A percentile compares a stretch with the other conserved stretches of the same genome.
Evolutionary conservation across 2,888 invertebrate genomes (phyloP).

Genomic region (Campoplex nolae): DNA sequence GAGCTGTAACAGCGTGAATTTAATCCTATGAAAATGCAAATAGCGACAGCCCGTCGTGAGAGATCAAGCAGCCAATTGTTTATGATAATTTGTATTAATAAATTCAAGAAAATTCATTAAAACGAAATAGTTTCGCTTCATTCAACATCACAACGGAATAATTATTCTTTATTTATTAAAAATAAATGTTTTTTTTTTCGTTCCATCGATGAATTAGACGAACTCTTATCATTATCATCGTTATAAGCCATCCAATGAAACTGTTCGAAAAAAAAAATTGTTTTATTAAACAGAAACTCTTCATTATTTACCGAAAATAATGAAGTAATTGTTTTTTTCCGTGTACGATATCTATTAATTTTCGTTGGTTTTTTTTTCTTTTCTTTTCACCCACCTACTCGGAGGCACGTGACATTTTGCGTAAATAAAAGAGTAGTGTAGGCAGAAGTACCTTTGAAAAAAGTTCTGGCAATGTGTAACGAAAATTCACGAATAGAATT

Average conservation of each 20-base stretch:
- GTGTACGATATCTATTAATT: too few species aligned
- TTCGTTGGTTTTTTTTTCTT: too few species aligned
- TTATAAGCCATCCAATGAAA: neutral
- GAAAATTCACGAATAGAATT: constrained; percentile 58
- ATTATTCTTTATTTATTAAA: neutral
- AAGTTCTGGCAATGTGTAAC: constrained; percentile 6
- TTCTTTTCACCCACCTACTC: neutral
- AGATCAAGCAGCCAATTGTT: neutral
- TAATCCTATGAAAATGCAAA: constrained; percentile 40
- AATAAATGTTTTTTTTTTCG: neutral
- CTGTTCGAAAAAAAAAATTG: neutral
- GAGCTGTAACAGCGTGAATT: constrained; percentile 8
- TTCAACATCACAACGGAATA: neutral
- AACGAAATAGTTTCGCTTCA: neutral
- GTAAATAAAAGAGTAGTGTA: constrained; percentile 15
- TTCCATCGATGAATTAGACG: neutral
- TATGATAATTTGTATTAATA: neutral
- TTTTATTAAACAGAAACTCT: neutral
- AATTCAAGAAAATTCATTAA: neutral
- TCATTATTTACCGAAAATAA: neutral
- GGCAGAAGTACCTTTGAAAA: constrained; percentile 15
- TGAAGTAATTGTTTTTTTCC: neutral
- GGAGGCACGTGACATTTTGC: constrained; percentile 10
- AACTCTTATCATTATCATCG: neutral
- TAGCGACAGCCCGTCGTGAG: neutral